phyloP scores from a whole-genome alignment of 2,888 invertebrate species.

The Iphiclides podalirius region DNA sequence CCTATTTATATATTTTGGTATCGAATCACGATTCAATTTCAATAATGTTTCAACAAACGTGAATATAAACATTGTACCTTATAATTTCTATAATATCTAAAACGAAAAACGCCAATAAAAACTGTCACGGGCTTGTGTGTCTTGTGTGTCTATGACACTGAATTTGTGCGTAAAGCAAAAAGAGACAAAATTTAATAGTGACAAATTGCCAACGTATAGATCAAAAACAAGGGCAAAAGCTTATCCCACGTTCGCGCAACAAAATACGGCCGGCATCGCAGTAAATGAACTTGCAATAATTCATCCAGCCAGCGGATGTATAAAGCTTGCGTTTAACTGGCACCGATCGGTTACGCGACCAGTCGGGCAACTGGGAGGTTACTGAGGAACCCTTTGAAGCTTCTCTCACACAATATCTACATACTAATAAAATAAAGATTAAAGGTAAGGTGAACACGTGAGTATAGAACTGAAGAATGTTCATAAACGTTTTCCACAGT shows the following conservation, averaged over 20 bases:
- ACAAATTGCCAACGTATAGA: conserved; percentile 6
- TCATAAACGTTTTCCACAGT: too few species aligned
- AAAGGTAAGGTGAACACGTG: too few species aligned
- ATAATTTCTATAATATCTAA: too few species aligned
- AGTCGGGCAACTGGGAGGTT: conserved; percentile 18
- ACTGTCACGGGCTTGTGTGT: too few species aligned
- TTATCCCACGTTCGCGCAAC: conserved; percentile 49
- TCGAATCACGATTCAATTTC: too few species aligned
- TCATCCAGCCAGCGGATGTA: conserved; percentile 36
- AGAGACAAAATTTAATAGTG: conserved; percentile 1
- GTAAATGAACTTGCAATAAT: conserved; percentile 67
- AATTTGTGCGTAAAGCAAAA: not conserved
- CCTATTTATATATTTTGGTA: too few species aligned
- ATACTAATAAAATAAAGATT: not conserved
- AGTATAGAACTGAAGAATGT: too few species aligned
- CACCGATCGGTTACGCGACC: conserved; percentile 33
- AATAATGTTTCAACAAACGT: too few species aligned
- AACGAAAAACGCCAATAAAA: too few species aligned
- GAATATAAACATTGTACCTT: too few species aligned
- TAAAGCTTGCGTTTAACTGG: conserved; percentile 39
- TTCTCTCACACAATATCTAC: not conserved
- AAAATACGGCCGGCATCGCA: conserved; percentile 45
- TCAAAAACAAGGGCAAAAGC: conserved; percentile 37
- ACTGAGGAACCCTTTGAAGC: not conserved
- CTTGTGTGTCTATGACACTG: too few species aligned